phyloP scores from a whole-genome alignment of 2,797 vertebrate species.

The Nyctibius grandis region DNA sequence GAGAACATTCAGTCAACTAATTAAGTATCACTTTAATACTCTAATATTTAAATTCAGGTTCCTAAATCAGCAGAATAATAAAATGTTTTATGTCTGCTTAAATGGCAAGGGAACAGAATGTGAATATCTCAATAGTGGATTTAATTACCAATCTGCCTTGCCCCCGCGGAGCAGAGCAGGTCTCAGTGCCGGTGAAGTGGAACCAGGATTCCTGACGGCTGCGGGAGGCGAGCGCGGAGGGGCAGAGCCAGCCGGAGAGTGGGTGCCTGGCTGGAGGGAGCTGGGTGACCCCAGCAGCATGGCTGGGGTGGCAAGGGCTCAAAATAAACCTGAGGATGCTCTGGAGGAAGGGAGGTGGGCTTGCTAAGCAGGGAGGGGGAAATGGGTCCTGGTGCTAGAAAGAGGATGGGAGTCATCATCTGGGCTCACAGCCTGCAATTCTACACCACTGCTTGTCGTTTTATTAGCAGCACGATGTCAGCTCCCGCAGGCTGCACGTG shows the following conservation, averaged over 20 bases:
- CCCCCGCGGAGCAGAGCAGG: not conserved
- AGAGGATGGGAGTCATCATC: not conserved
- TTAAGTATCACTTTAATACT: constrained; percentile 73
- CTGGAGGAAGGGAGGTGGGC: not conserved
- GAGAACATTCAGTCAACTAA: constrained; percentile 74
- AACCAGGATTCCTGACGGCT: not conserved
- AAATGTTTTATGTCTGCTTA: constrained; percentile 70
- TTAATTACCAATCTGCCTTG: constrained; percentile 52
- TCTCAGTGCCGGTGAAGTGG: not conserved
- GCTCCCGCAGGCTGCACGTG: fast-evolving
- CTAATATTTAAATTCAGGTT: constrained; percentile 74
- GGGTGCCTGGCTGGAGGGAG: not conserved
- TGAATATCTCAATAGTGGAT: constrained; percentile 50
- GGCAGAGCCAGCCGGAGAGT: not conserved
- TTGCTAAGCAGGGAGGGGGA: not conserved
- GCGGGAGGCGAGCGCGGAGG: not conserved
- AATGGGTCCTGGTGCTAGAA: not conserved
- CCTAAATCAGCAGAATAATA: constrained; percentile 70
- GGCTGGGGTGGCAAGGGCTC: not conserved
- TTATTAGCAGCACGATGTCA: not conserved
- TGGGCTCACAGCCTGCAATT: not conserved
- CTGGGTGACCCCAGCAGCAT: not conserved
- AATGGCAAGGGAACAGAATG: constrained; percentile 65
- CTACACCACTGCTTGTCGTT: fast-evolving
- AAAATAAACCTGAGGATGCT: not conserved